Evolutionary conservation across 2,888 invertebrate species (phyloP).

Genomic region (Protonemura montana): DNA sequence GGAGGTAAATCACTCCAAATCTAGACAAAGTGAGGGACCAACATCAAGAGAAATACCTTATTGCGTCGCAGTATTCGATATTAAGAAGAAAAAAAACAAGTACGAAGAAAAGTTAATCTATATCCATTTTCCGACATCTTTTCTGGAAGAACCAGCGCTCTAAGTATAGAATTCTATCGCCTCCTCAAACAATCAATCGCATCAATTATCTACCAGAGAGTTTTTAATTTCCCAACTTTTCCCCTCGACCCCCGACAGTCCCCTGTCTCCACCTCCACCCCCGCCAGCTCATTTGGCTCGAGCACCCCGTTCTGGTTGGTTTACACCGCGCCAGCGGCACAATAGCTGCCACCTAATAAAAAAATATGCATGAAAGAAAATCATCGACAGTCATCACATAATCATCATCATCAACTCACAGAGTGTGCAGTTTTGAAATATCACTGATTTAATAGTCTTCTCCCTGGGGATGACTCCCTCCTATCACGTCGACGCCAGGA

Average conservation of each 20-base stretch:
- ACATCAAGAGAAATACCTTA: neutral
- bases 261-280: neutral
- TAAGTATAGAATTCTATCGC: neutral
- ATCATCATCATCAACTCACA: slow-evolving; percentile 41
- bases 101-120: neutral
- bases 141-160: neutral
- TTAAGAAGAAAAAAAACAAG: neutral
- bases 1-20: neutral
- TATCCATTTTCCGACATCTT: neutral
- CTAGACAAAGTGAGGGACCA: neutral
- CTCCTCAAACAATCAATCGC: neutral
- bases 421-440: slow-evolving; percentile 47
- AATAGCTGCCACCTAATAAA: slow-evolving; percentile 41
- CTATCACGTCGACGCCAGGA: slow-evolving; percentile 9
- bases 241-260: neutral
- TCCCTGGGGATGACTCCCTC: slow-evolving; percentile 47
- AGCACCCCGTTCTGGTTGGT: slow-evolving; percentile 44
- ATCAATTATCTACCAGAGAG: neutral
- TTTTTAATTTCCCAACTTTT: slow-evolving; percentile 14
- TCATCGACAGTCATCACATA: slow-evolving; percentile 45
- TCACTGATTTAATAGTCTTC: slow-evolving; percentile 49
- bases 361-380: slow-evolving; percentile 44
- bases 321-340: slow-evolving; percentile 43
- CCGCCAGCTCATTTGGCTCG: slow-evolving; percentile 14
- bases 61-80: no score